A percentile compares a stretch with the other conserved stretches of the same genome.
Conservation (phyloP, 2,113 vertebrate species). For the Amazona vittata region DNA sequence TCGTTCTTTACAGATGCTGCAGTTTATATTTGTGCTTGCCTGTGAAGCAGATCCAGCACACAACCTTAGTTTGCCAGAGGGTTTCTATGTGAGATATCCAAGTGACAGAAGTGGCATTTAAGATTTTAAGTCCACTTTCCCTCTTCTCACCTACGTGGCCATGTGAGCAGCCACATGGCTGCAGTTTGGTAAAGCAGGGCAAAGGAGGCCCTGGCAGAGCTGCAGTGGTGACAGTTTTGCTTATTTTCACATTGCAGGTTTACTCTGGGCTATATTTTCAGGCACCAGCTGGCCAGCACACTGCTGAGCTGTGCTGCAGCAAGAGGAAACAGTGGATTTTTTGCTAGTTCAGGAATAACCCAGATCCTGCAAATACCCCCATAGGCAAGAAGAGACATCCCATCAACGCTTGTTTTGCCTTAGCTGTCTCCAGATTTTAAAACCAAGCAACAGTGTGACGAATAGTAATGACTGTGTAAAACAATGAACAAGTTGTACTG, state of each 20-base stretch:
- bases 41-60: not conserved
- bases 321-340: not conserved
- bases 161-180: not conserved
- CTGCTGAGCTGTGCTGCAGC: not conserved
- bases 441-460: not conserved
- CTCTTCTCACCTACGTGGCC: rapidly evolving
- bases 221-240: not conserved
- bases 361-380: not conserved
- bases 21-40: not conserved
- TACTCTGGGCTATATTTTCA: not conserved
- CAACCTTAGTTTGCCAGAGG: not conserved
- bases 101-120: not conserved
- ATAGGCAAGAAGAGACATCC: not conserved
- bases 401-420: not conserved
- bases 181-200: not conserved
- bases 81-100: not conserved
- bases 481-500: not conserved
- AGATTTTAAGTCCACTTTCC: not conserved
- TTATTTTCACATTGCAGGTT: not conserved
- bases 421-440: not conserved
- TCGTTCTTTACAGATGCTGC: too few species aligned
- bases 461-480: not conserved
- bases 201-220: not conserved
- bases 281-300: not conserved
- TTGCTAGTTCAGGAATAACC: not conserved